Evolutionary conservation across 2,888 invertebrate species (phyloP).

Genomic region (Drosophila yooni): DNA sequence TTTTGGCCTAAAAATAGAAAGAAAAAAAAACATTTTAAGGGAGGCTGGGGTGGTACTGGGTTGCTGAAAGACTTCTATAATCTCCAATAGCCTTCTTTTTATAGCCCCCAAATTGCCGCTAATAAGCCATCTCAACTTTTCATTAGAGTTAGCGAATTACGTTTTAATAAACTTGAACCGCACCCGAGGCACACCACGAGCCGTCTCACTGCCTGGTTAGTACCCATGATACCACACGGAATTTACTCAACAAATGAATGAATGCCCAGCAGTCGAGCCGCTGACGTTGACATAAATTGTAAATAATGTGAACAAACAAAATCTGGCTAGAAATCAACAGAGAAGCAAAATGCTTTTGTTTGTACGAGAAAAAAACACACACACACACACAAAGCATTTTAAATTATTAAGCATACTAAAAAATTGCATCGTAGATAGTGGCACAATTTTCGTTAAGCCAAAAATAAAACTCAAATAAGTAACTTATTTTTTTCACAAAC

Average conservation of each 20-base stretch:
- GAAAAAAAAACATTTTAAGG: not conserved
- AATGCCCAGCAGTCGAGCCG: slow-evolving; percentile 12
- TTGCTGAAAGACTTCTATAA: not conserved
- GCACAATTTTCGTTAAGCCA: not conserved
- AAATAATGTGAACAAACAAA: slow-evolving; percentile 72
- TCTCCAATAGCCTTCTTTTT: not conserved
- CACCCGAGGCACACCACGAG: slow-evolving; percentile 11
- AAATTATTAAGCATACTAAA: not conserved
- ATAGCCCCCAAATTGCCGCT: not conserved
- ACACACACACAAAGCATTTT: not conserved
- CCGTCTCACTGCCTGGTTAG: slow-evolving; percentile 1
- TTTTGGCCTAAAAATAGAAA: not conserved
- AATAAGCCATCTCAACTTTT: not conserved
- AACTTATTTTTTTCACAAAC: not conserved
- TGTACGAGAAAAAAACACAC: slow-evolving; percentile 1
- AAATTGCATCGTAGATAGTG: not conserved
- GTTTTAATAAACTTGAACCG: slow-evolving; percentile 10
- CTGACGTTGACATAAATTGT: slow-evolving; percentile 62
- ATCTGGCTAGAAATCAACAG: slow-evolving; percentile 36
- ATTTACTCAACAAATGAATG: slow-evolving; percentile 47
- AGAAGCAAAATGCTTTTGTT: slow-evolving; percentile 19
- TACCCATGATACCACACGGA: slow-evolving; percentile 25
- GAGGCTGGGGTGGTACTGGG: not conserved
- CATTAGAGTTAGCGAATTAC: not conserved
- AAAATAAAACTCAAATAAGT: not conserved